Evolutionary conservation across 2,797 vertebrate species (phyloP).

Genomic region (Sebastes miniatus): DNA sequence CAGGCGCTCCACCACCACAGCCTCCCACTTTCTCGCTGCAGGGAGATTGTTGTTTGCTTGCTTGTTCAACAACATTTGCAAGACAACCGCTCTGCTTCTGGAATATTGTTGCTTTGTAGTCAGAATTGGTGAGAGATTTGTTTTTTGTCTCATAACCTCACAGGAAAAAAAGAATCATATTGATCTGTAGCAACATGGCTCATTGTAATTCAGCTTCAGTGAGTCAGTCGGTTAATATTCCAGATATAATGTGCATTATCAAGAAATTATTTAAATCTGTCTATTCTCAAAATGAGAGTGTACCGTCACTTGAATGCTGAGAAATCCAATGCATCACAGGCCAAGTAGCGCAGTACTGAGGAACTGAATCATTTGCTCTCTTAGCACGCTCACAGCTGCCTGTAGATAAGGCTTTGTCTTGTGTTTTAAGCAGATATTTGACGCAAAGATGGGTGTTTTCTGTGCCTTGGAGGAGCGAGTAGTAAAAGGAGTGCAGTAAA

Average conservation of each 20-base stretch:
- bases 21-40: slow-evolving; percentile 30
- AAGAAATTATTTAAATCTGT: slow-evolving; percentile 33
- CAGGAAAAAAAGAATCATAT: background rate
- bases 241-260: slow-evolving; percentile 22
- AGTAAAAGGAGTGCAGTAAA: slow-evolving; percentile 56
- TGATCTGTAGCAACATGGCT: slow-evolving; percentile 6
- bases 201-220: slow-evolving; percentile 12
- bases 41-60: slow-evolving; percentile 50
- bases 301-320: slow-evolving; percentile 29
- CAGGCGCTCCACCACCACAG: slow-evolving; percentile 16
- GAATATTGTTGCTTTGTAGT: slow-evolving; percentile 5
- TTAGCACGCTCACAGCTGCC: slow-evolving; percentile 64
- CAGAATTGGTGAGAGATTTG: background rate
- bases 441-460: slow-evolving; percentile 71
- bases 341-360: slow-evolving; percentile 26
- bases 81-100: slow-evolving; percentile 18
- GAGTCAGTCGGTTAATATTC: slow-evolving; percentile 27
- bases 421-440: slow-evolving; percentile 72
- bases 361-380: slow-evolving; percentile 65
- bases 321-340: slow-evolving; percentile 41
- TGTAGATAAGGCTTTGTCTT: slow-evolving; percentile 73
- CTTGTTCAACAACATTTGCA: slow-evolving; percentile 35
- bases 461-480: slow-evolving; percentile 61
- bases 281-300: slow-evolving; percentile 24
- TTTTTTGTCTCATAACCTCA: slow-evolving; percentile 7